phyloP scores from a whole-genome alignment of 1,140 invertebrate genomes.

The Mylabris phalerata region DNA sequence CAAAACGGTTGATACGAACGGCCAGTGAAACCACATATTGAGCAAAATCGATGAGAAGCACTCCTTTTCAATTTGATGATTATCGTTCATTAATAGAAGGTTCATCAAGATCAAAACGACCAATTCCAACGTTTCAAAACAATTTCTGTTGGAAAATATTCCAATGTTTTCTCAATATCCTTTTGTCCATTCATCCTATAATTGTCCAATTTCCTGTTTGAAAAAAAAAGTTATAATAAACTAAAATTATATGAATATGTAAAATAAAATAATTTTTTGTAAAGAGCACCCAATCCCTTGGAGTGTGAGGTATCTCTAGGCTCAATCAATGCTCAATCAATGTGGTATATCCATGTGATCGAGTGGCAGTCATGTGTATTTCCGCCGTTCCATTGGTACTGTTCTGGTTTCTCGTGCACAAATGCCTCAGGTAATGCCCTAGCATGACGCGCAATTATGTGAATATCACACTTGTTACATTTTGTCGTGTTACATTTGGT shows the following conservation, averaged over 20 bases:
- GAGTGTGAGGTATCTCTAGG: conserved; percentile 33
- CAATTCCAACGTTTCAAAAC: no score
- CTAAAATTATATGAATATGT: conserved; percentile 22
- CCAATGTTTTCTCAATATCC: no score
- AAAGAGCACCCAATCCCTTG: conserved; percentile 35
- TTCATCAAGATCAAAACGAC: no score
- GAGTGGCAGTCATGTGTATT: conserved; percentile 23
- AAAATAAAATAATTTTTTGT: conserved; percentile 34
- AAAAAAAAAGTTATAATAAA: background rate
- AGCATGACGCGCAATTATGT: conserved; percentile 33
- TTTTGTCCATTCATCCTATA: background rate
- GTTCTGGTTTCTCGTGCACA: conserved; percentile 30
- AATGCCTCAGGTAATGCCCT: conserved; percentile 36
- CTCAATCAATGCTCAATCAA: conserved; percentile 30
- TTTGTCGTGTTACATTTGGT: conserved; percentile 15
- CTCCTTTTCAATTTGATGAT: background rate
- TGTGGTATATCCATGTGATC: conserved; percentile 22
- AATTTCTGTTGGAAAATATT: no score
- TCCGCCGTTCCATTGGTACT: conserved; percentile 30
- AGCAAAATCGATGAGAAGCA: conserved; percentile 12
- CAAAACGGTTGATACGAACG: conserved; percentile 12
- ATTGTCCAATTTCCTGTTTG: background rate
- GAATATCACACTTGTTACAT: conserved; percentile 23
- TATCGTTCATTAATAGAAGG: no score
- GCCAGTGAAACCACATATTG: conserved; percentile 17